These are phyloP conservation scores for Latrodectus hesperus DNA, from an alignment of 2,888 invertebrate genomes.

Conservation along the genomic window DNA sequence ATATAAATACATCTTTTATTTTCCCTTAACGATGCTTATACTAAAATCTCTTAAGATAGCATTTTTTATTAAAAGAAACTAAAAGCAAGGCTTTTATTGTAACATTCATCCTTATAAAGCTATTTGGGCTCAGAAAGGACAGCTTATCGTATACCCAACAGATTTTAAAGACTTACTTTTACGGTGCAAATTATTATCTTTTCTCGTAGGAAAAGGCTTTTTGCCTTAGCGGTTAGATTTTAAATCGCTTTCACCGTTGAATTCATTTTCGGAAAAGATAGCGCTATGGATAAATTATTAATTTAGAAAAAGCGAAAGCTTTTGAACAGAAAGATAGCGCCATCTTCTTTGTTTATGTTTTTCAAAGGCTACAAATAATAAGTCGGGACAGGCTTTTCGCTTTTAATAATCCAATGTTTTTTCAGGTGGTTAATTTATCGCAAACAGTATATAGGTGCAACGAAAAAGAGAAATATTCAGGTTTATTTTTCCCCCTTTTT, in stretches of 20 bases:
- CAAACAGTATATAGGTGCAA: too few relatives aligned
- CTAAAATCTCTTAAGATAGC: neutral
- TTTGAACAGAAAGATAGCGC: neutral
- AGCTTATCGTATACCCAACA: slow-evolving; percentile 1
- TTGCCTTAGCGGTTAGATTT: slow-evolving; percentile 16
- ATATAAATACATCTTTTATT: slow-evolving; percentile 10
- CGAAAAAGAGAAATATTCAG: too few relatives aligned
- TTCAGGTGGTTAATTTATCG: slow-evolving; percentile 11
- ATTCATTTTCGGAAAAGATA: slow-evolving; percentile 6
- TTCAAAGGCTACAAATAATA: neutral
- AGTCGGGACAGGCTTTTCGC: neutral
- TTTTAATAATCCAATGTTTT: slow-evolving; percentile 16
- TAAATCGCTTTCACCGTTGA: neutral
- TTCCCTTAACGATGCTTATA: neutral
- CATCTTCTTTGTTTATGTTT: slow-evolving; percentile 5
- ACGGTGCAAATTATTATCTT: neutral
- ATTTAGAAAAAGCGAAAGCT: slow-evolving; percentile 4
- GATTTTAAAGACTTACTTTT: slow-evolving; percentile 33
- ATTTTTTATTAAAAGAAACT: neutral
- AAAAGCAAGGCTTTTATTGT: too few relatives aligned
- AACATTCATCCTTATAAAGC: too few relatives aligned
- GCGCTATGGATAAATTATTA: slow-evolving; percentile 16
- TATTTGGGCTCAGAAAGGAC: neutral
- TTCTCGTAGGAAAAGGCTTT: neutral
- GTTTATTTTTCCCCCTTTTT: too few relatives aligned